Evolutionary conservation across 1,140 invertebrate genomes (phyloP).

Genomic region (Apis florea): DNA sequence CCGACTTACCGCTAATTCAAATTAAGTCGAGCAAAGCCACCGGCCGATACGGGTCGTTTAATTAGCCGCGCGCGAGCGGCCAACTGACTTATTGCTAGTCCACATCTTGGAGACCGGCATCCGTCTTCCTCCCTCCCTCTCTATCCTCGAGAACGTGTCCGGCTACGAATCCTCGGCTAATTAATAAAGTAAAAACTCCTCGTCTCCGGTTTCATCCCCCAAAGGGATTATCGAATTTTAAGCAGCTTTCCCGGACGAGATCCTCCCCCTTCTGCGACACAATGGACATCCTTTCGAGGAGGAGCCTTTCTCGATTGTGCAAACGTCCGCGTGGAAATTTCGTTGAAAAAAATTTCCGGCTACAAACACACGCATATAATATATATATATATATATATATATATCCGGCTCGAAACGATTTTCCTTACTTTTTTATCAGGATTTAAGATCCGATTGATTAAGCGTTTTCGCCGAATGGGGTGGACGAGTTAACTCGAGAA

Average conservation of each 20-base stretch:
- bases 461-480: slow-evolving; percentile 19
- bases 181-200: slow-evolving; percentile 34
- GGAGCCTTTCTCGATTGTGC: slow-evolving; percentile 24
- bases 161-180: slow-evolving; percentile 16
- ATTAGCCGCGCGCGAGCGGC: slow-evolving; percentile 39
- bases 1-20: slow-evolving; percentile 60
- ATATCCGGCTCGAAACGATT: too few species aligned
- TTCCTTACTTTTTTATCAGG: too few species aligned
- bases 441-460: slow-evolving; percentile 28
- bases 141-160: not conserved
- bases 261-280: not conserved
- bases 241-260: slow-evolving; percentile 4
- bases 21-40: slow-evolving; percentile 62
- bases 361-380: too few species aligned
- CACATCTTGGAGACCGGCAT: not conserved
- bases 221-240: slow-evolving; percentile 32
- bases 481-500: not conserved
- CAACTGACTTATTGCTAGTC: slow-evolving; percentile 9
- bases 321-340: slow-evolving; percentile 39
- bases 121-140: not conserved
- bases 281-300: not conserved
- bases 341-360: slow-evolving; percentile 17
- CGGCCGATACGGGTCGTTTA: slow-evolving; percentile 55
- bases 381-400: too few species aligned
- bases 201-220: too few species aligned